Evolutionary conservation across 2,113 vertebrate species (phyloP).

Genomic region (Promerops cafer): DNA sequence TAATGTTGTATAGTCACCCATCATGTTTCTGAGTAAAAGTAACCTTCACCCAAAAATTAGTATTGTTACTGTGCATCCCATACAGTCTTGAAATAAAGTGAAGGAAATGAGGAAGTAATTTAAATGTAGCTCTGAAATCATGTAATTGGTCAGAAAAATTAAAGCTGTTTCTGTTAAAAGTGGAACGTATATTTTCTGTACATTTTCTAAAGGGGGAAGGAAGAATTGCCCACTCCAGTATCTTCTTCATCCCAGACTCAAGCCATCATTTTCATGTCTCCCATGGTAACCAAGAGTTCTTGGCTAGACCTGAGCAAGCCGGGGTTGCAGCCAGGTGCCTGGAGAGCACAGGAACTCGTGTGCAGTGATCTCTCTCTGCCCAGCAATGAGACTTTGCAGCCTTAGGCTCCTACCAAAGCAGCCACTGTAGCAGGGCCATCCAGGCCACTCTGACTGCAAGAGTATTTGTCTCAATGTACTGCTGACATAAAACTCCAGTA

Average conservation of each 20-base stretch:
- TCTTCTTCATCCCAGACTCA: neutral
- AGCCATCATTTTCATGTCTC: neutral
- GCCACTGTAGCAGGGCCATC: neutral
- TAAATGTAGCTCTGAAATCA: neutral
- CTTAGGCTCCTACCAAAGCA: neutral
- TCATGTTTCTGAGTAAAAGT: rapidly evolving
- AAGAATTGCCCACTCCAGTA: neutral
- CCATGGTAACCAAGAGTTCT: neutral
- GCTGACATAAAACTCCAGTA: neutral
- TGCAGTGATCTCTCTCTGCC: neutral
- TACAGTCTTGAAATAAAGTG: neutral
- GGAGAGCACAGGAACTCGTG: neutral
- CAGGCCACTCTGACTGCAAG: neutral
- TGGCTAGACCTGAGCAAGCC: neutral
- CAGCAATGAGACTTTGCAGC: neutral
- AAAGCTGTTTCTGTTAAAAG: neutral
- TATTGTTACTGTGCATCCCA: neutral
- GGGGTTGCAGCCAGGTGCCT: neutral
- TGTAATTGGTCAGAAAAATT: neutral
- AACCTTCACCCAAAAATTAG: neutral
- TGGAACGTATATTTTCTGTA: neutral
- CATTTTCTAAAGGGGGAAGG: neutral
- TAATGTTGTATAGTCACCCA: neutral
- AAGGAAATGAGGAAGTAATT: neutral
- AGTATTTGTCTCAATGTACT: neutral